Evolutionary conservation across 1,140 invertebrate species (phyloP), one percentile per base, ranked within the genome.

Genomic region (Littorina saxatilis): DNA sequence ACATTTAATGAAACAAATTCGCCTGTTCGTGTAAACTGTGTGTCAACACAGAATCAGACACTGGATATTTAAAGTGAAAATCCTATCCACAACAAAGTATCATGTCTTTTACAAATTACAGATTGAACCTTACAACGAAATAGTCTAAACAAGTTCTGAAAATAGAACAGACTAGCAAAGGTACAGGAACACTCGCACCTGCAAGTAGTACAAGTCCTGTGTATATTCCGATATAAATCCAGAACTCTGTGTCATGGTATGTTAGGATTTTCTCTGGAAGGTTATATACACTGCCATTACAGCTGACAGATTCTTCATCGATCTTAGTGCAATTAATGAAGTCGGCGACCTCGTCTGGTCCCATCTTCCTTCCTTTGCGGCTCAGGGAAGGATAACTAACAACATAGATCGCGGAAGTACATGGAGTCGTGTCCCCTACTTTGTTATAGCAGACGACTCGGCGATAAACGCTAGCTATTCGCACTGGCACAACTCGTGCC

Each of bases 141-240:
- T n/a, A n/a, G n/a, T n/a, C n/a, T n/a, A n/a, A n/a, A n/a, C n/a
- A n/a, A n/a, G n/a, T n/a, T n/a, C n/a, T n/a, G n/a, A n/a, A n/a
- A n/a, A n/a, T n/a, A n/a, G n/a, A n/a, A n/a, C n/a, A n/a, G n/a
- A n/a, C n/a, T n/a, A n/a, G n/a, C n/a, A n/a, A n/a, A n/a, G n/a
- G n/a, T n/a, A n/a, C 61, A 3, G 13, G 15, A 27, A 81, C 47
- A 0, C 39, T 17, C 9, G 55, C 80, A 87, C 86, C 86, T 82
- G 86, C 86, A 74, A 85, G 80, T n/a, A 86, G 27, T 7, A 85
- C 83, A 17, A 87, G 82, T 13, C 29, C 79, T 32, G 61, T 50
- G 40, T 87, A 87, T 50, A 87, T 76, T 15, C 79, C 80, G 23
- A 87, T 68, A 74, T 87, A 87, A 20, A 87, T 83, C 86, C 86